Percentiles rank a stretch among this genome's conserved stretches.
These are phyloP conservation scores for Brachyistius frenatus DNA, from an alignment of 2,113 vertebrate species.

Conservation along the genomic window DNA sequence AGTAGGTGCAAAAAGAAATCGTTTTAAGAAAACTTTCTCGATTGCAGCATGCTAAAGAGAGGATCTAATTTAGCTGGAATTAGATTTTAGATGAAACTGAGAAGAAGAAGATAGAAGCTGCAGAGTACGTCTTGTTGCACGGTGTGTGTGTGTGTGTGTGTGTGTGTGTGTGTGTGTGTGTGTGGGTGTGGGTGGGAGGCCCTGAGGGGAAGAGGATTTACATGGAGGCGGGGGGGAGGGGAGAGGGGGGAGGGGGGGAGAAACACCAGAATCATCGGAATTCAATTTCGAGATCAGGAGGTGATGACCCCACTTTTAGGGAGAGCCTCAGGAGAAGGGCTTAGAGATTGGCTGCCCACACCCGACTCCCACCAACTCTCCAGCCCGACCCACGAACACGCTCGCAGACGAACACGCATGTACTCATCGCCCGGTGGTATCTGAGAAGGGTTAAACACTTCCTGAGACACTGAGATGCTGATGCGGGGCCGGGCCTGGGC, in stretches of 20 bases:
- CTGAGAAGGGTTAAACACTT: conserved; percentile 77
- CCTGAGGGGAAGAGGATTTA: conserved; percentile 59
- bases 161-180: too few relatives aligned
- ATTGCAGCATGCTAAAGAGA: conserved; percentile 16
- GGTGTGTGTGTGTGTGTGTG: conserved; percentile 53
- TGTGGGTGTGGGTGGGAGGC: conserved; percentile 67
- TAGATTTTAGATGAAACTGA: conserved; percentile 28
- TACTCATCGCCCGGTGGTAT: conserved; percentile 53
- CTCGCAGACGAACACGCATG: conserved; percentile 3
- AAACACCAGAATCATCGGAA: conserved; percentile 74
- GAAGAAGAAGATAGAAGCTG: conserved; percentile 25
- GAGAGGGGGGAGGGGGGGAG: conserved; percentile 32
- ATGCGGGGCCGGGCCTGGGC: conserved; percentile 8
- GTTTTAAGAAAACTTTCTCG: conserved; percentile 21
- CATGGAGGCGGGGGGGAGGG: conserved; percentile 39
- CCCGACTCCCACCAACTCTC: conserved; percentile 56
- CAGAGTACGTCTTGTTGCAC: conserved; percentile 32
- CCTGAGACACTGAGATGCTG: conserved; percentile 65
- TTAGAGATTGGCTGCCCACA: conserved; percentile 68
- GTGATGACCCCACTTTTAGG: conserved; percentile 79
- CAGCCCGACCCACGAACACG: conserved; percentile 24
- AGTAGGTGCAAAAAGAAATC: conserved; percentile 6
- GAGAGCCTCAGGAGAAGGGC: conserved; percentile 68
- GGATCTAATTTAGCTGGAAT: conserved; percentile 21
- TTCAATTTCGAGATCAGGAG: conserved; percentile 81